Evolutionary conservation across 2,888 invertebrate genomes (phyloP).

Genomic region (Shargacucullia verbasci): DNA sequence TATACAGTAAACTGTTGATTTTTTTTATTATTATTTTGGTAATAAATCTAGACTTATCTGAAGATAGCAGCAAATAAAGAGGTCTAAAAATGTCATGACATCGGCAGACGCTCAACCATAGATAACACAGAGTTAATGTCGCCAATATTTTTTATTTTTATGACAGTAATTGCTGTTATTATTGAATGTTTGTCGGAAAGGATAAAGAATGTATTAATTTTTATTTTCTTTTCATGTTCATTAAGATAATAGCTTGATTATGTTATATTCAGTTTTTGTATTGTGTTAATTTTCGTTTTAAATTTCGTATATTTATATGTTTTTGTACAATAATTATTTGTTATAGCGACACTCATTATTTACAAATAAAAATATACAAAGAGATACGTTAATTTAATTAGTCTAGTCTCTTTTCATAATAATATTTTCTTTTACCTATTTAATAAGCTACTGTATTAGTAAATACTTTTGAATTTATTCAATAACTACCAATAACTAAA

Average conservation of each 20-base stretch:
- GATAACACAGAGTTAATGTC: constrained; percentile 18
- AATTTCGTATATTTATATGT: neutral
- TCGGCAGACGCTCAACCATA: too few species aligned
- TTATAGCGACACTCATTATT: too few species aligned
- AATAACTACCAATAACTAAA: neutral
- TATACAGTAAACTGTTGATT: too few species aligned
- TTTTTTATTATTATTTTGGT: too few species aligned
- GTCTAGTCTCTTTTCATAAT: too few species aligned
- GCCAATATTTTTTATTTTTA: constrained; percentile 23
- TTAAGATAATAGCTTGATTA: constrained; percentile 3
- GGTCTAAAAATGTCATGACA: too few species aligned
- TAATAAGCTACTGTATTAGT: too few species aligned
- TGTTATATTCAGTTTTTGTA: neutral
- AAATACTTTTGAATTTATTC: neutral
- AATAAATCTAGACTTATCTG: neutral
- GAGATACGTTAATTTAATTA: too few species aligned
- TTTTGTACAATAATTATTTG: too few species aligned
- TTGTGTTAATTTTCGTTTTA: neutral
- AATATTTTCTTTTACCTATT: too few species aligned
- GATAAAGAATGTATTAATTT: constrained; percentile 14
- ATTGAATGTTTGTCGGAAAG: constrained; percentile 23
- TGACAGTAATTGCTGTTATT: constrained; percentile 20
- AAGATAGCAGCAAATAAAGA: neutral
- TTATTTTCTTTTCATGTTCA: constrained; percentile 14
- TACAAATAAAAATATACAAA: too few species aligned